Base-by-base conservation (phyloP, 2,113 vertebrate genomes). In the Thalassoma bifasciatum region DNA sequence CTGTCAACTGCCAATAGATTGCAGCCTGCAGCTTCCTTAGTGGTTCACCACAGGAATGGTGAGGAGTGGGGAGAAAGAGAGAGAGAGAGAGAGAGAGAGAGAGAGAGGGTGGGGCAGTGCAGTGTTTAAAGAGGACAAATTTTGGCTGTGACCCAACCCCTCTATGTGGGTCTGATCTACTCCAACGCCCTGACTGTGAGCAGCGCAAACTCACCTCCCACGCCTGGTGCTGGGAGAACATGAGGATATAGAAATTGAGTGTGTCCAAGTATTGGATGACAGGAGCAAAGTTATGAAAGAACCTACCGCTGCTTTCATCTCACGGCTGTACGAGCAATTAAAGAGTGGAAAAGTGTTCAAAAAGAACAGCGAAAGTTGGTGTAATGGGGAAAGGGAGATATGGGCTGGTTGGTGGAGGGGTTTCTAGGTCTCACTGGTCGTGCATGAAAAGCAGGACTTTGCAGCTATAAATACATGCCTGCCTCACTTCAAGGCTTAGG, bases 31-130 rank as follows among this genome's bases (percentile, higher is more conserved):
- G 86, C 81, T 84, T 89, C 79, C 81, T 72, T 63, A 50, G 79
- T 66, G 79, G 82, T 65, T 77, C 51, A 63, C 89, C 87, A 89
- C 83, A 82, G 86, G 88, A 86, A 92, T 87, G 83, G 56, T 57
- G 72, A 56, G 81, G 79, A 60, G 74, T 69, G 64, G 74, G 52
- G 40, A 66, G 73, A 54, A 58, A 74, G 72, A 84, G 83, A 12
- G n/a, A 42, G 40, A 21, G 36, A 53, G 49, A 50, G 60, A 60
- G 82, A 86, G 86, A 21, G 49, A 42, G 63, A 50, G 60, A 59
- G 82, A 87, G 86, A 21, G 47, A 53, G 86, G 85, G 85, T 65
- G 83, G 67, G 80, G 87, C 75, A 81, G 85, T 83, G 85, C 86
- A 82, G 84, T 70, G 65, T 84, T 85, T 65, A 85, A 86, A 70